These are phyloP conservation scores for Ascaphus truei DNA, from an alignment of 2,113 vertebrate species.

Conservation along the genomic window DNA sequence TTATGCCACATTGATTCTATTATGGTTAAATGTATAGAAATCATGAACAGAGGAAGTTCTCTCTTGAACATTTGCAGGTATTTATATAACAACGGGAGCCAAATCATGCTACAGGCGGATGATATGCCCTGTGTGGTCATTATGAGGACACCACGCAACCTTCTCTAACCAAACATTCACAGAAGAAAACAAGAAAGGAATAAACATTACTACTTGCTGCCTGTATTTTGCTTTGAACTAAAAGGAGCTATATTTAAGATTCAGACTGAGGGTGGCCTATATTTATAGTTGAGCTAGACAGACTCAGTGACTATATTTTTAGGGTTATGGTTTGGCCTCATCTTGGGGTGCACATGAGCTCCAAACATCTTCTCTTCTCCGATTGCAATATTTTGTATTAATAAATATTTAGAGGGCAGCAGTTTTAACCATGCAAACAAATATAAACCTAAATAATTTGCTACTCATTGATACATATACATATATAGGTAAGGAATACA, in stretches of 20 bases:
- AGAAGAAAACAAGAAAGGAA: not conserved
- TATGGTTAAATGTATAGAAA: too few species aligned
- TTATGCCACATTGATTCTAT: too few species aligned
- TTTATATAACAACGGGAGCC: too few species aligned
- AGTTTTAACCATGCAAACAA: not conserved
- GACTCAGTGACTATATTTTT: conserved; percentile 15
- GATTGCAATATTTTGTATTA: not conserved
- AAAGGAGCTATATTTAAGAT: conserved; percentile 14
- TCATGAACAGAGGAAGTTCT: too few species aligned
- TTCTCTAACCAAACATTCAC: not conserved
- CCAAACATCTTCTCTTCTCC: not conserved
- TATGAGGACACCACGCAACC: not conserved
- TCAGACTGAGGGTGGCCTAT: conserved; percentile 31
- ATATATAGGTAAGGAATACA: not conserved
- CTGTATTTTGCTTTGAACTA: too few species aligned
- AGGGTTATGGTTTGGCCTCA: conserved; percentile 12
- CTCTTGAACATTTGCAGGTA: too few species aligned
- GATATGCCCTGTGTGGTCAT: not conserved
- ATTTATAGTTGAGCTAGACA: conserved; percentile 27
- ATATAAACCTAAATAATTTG: not conserved
- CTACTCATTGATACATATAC: not conserved
- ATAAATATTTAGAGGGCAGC: not conserved
- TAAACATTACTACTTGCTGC: not conserved
- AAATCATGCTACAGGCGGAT: not conserved
- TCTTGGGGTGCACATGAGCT: not conserved